phyloP scores from a whole-genome alignment of 2,797 vertebrate species.

The Dallia pectoralis region DNA sequence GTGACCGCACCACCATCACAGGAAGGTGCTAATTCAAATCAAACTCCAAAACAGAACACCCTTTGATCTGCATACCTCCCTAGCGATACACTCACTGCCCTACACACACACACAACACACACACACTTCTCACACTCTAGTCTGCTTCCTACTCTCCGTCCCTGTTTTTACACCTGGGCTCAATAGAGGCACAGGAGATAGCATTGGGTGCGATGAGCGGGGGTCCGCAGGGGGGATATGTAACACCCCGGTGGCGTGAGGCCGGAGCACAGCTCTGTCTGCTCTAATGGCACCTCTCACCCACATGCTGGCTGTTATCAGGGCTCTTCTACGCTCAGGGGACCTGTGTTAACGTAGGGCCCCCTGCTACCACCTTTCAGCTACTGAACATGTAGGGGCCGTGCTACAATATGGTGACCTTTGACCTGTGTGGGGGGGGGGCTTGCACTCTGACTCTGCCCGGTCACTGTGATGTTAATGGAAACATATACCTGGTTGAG shows the following conservation, averaged over 20 bases:
- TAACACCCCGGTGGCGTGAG: constrained; percentile 31
- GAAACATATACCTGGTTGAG: neutral
- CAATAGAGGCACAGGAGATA: constrained; percentile 10
- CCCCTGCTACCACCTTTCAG: neutral
- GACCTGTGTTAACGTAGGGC: neutral
- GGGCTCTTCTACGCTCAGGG: constrained; percentile 1
- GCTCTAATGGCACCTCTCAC: constrained; percentile 32
- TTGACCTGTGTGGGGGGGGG: neutral
- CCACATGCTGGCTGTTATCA: constrained; percentile 34
- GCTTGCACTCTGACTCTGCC: neutral
- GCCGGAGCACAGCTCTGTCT: constrained; percentile 19
- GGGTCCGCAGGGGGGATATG: neutral
- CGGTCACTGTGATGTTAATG: neutral
- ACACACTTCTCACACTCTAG: neutral
- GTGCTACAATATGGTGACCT: neutral
- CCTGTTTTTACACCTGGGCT: neutral
- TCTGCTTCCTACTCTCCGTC: neutral
- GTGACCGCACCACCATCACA: no score
- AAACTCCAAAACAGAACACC: neutral
- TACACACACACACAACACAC: neutral
- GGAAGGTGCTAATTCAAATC: neutral
- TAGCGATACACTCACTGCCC: neutral
- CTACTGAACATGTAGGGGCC: neutral
- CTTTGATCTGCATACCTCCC: neutral
- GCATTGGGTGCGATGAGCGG: neutral